Percentiles rank a stretch among this genome's conserved stretches.
phyloP scores from a whole-genome alignment of 2,888 invertebrate genomes.

The Epinotia nisella region DNA sequence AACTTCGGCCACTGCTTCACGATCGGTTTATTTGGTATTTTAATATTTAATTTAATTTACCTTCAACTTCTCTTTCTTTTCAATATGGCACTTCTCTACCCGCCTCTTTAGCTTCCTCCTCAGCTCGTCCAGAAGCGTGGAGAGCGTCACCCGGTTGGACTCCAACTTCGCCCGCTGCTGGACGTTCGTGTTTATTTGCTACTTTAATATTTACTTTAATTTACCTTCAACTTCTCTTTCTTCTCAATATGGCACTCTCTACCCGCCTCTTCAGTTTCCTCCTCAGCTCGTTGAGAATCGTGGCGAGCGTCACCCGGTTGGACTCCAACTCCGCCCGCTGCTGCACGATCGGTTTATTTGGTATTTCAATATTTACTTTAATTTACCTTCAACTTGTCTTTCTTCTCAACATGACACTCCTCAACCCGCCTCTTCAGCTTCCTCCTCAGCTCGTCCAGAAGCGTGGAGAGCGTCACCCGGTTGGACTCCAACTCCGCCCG shows the following conservation, averaged over 20 bases:
- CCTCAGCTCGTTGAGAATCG: slow-evolving; percentile 73
- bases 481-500: slow-evolving; percentile 75
- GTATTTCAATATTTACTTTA: slow-evolving; percentile 36
- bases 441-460: slow-evolving; percentile 74
- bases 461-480: slow-evolving; percentile 66
- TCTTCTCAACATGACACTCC: slow-evolving; percentile 76
- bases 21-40: slow-evolving; percentile 71
- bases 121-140: slow-evolving; percentile 74
- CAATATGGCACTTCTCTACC: slow-evolving; percentile 74
- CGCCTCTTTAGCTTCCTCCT: slow-evolving; percentile 71
- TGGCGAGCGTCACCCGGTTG: slow-evolving; percentile 69
- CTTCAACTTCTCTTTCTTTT: slow-evolving; percentile 76
- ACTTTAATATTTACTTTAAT: too few species aligned
- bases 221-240: slow-evolving; percentile 74
- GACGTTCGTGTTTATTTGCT: slow-evolving; percentile 77
- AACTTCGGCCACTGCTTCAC: slow-evolving; percentile 77
- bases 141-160: slow-evolving; percentile 68
- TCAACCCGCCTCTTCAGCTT: slow-evolving; percentile 74
- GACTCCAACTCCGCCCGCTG: slow-evolving; percentile 76
- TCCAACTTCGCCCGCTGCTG: slow-evolving; percentile 77
- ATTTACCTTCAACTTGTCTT: slow-evolving; percentile 71
- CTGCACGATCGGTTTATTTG: slow-evolving; percentile 77
- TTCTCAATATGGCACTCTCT: slow-evolving; percentile 75
- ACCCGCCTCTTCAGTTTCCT: slow-evolving; percentile 72
- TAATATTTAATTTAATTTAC: slow-evolving; percentile 49